Base-by-base conservation (phyloP, 2,888 invertebrate species). In the Scrobipalpa atriplicella region DNA sequence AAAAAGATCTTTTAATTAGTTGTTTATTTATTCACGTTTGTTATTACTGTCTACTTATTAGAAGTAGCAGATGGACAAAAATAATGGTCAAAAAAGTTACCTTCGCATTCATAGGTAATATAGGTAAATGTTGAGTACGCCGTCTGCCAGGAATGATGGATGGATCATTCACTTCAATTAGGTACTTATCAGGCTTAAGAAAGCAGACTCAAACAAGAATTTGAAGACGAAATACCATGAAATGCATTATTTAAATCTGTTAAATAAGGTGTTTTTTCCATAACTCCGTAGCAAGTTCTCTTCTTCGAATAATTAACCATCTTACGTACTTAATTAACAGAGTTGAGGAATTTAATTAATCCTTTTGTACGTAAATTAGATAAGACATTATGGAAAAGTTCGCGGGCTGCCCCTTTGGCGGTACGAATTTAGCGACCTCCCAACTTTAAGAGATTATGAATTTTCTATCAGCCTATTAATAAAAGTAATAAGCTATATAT, bases 301-400 rank as follows among this genome's bases (percentile, higher is more conserved):
- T 73, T 73, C 70, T 78, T 73, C 73, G 71, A 74, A 74, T 80
- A 68, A 82, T 81, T 82, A 77, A 78, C 75, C 72, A 73, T 74
- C 75, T 71, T 77, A 76, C 78, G 75, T 75, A 78, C 76, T 82
- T 81, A 83, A 83, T 85, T 82, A 84, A 83, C 78, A 69, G 76
- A 83, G 78, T 84, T 84, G 72, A 47, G 73, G 76, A 81, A 84
- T 83, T 85, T 82, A 84, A 86, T 85, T 83, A 86, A 86, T 81
- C 82, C 82, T 78, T 84, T 86, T 82, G 82, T 84, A 56, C 43
- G 78, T 73, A 78, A 82, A 84, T 84, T 78, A 81, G 81, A 85
- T 83, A 84, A 84, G 80, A 78, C 76, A 75, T 79, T 78, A 80
- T 77, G 77, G 75, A 69, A 73, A 86, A 85, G 81, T 85, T 84